phyloP scores from a whole-genome alignment of 2,888 invertebrate species.

The Keiferia lycopersicella region DNA sequence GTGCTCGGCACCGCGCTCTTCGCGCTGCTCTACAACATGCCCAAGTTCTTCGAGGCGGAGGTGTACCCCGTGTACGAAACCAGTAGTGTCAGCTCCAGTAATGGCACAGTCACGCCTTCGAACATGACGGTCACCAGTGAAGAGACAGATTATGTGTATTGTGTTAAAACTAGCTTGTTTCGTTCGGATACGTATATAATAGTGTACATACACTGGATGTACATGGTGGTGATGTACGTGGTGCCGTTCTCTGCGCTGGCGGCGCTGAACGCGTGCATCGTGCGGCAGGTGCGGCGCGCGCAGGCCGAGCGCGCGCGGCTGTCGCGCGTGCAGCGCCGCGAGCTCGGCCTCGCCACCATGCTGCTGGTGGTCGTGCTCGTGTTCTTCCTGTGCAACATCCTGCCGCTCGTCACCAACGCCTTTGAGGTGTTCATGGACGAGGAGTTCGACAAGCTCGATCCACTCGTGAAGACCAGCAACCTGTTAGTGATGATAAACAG shows the following conservation, averaged over 20 bases:
- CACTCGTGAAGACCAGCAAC: conserved; percentile 91
- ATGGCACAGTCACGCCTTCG: conserved; percentile 40
- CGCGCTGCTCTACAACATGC: conserved; percentile 92
- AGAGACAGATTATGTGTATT: conserved; percentile 75
- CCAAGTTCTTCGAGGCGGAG: conserved; percentile 88
- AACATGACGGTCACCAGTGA: neutral
- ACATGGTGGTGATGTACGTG: conserved; percentile 95
- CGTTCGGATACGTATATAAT: conserved; percentile 88
- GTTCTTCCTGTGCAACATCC: conserved; percentile 95
- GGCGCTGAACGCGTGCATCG: conserved; percentile 94
- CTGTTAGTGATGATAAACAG: conserved; percentile 97
- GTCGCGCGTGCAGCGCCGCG: conserved; percentile 93
- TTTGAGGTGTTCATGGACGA: conserved; percentile 87
- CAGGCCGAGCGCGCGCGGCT: conserved; percentile 94
- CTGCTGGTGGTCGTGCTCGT: conserved; percentile 96
- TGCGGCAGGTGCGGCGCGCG: conserved; percentile 93
- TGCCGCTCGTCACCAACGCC: conserved; percentile 92
- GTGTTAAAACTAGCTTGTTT: conserved; percentile 85
- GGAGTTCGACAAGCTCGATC: conserved; percentile 75
- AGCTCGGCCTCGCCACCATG: conserved; percentile 97
- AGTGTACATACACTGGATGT: conserved; percentile 96
- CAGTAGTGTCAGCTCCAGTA: neutral
- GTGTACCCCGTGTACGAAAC: conserved; percentile 63
- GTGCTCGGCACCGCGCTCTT: conserved; percentile 90
- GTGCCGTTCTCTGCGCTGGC: conserved; percentile 95